Evolutionary conservation across 2,797 vertebrate species (phyloP).

Genomic region (Astyanax mexicanus): DNA sequence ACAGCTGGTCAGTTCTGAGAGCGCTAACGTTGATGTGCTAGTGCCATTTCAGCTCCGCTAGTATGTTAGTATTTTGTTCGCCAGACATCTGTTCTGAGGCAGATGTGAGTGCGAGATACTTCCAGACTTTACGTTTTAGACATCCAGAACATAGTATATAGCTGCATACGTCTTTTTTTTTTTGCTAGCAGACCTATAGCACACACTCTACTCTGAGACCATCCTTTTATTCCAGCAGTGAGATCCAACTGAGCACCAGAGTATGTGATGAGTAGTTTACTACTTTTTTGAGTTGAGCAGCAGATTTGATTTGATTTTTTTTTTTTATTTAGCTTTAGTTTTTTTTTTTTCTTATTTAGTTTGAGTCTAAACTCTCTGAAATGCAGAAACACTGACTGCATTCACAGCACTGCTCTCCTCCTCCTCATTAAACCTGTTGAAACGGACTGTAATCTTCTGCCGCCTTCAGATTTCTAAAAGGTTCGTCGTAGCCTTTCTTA

Average conservation of each 20-base stretch:
- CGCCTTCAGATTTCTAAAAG: not conserved
- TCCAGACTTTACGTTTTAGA: conserved; percentile 24
- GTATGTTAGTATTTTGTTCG: conserved; percentile 16
- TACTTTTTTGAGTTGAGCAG: not conserved
- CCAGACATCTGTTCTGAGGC: conserved; percentile 20
- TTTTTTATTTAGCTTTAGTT: too few species aligned
- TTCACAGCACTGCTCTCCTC: not conserved
- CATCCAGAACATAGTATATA: conserved; percentile 24
- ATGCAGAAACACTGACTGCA: not conserved
- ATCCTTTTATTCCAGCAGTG: not conserved
- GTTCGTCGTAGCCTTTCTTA: too few species aligned
- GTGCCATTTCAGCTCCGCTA: conserved; percentile 20
- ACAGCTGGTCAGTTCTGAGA: conserved; percentile 33
- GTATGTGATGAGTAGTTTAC: conserved; percentile 16
- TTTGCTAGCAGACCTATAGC: conserved; percentile 6
- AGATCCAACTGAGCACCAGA: not conserved
- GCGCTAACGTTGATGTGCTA: conserved; percentile 36
- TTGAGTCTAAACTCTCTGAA: not conserved
- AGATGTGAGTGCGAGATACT: conserved; percentile 35
- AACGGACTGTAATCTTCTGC: conserved; percentile 38
- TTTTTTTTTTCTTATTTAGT: not conserved
- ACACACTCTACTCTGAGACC: conserved; percentile 23
- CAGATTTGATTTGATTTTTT: not conserved
- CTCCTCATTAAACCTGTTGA: conserved; percentile 44
- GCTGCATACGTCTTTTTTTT: not conserved